Conservation (phyloP, 92 coral and sea anemone species). For the Chrysogorgia sp. region DNA sequence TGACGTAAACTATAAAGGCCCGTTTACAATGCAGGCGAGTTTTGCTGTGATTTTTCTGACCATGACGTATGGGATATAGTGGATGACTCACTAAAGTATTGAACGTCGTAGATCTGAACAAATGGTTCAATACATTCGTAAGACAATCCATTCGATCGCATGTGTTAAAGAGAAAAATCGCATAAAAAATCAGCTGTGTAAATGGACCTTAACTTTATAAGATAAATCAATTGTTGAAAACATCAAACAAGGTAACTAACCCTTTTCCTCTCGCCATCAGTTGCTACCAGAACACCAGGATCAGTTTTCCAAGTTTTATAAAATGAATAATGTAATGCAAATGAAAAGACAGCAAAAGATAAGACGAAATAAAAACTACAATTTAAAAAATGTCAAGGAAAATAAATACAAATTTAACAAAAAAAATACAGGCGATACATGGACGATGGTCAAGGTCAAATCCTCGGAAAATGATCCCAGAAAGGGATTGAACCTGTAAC, state of each 20-base stretch:
- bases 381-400: slow-evolving; percentile 72
- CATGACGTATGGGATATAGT: too few species aligned
- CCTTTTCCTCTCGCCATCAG: slow-evolving; percentile 76
- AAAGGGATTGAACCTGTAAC: too few species aligned
- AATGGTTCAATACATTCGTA: too few species aligned
- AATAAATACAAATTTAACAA: too few species aligned
- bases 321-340: slow-evolving; percentile 86
- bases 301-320: slow-evolving; percentile 87
- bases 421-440: slow-evolving; percentile 8
- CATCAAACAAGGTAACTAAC: slow-evolving; percentile 45
- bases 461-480: too few species aligned
- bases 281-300: slow-evolving; percentile 77
- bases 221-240: not conserved
- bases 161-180: not conserved
- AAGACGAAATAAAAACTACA: slow-evolving; percentile 62
- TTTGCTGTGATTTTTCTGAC: too few species aligned
- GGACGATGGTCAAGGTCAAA: too few species aligned
- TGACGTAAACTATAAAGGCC: too few species aligned
- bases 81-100: too few species aligned
- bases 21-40: too few species aligned
- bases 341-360: slow-evolving; percentile 70
- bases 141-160: too few species aligned
- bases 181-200: not conserved
- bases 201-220: not conserved
- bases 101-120: too few species aligned